Evolutionary conservation across 1,140 invertebrate genomes (phyloP), one percentile per base, ranked within the genome.

Genomic region (Drosophila sulfurigaster): DNA sequence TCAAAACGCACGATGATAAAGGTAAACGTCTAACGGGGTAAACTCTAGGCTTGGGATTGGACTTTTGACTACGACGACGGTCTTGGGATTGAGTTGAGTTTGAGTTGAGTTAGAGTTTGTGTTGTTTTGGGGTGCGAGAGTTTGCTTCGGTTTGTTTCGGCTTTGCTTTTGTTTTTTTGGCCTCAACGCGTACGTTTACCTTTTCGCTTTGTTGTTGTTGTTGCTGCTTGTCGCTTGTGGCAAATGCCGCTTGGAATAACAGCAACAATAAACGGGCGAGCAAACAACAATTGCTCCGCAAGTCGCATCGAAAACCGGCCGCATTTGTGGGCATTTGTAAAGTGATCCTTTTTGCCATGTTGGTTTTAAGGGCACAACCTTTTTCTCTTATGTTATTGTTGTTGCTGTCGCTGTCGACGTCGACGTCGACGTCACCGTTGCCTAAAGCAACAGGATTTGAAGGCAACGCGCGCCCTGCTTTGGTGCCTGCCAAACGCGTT

Each of bases 291-390:
- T 57, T 45, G 48, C 69, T 52, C 41, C 8, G 8, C 64, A 65
- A 59, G 46, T 48, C 46, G 30, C 68, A 51, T 20, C 20, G 20
- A 69, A 71, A 81, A 75, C 78, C 82, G 67, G 82, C 82, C 78
- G 81, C 81, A 83, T 85, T 85, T 85, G 82, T 79, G 82, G 82
- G 82, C 82, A 85, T 85, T 85, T 85, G 81, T 85, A 85, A 85
- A 85, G 74, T 85, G 81, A 85, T 85, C 81, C 81, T 77, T 85
- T 85, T 85, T 82, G 71, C 65, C 54, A 38, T 76, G 81, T 83
- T 83, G 81, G 74, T 85, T 85, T 85, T 78, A 78, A 62, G 65
- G 58, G 58, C 62, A 48, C 74, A 70, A 78, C 70, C 79, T 73
- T 72, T 72, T 74, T 56, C 71, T 52, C 62, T 71, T 68, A n/a